Evolutionary conservation across 2,113 vertebrate species (phyloP), one percentile per base, ranked within the genome.

Genomic region (Girardinichthys multiradiatus): DNA sequence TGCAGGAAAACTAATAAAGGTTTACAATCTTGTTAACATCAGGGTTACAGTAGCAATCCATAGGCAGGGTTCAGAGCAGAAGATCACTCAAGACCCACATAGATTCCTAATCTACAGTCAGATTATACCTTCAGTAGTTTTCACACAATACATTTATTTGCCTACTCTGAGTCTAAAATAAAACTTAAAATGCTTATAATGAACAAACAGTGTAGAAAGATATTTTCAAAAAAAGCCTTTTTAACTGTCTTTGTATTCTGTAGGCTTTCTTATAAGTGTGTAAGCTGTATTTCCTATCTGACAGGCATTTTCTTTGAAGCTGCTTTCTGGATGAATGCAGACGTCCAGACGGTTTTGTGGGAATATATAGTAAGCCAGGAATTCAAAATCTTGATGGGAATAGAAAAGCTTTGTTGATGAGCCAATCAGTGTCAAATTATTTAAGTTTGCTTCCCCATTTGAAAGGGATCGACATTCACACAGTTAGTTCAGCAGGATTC

Each of bases 231-330:
- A 54, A 61, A 45, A 33, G 45, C 64, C 72, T 57, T 48, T 39
- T 51, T 42, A 29, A 45, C 30, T 17, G 13, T 64, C 60, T 89
- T 90, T 77, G 42, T 82, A 85, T 87, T 84, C 79, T 81, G 33
- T 62, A 62, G 54, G 33, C 79, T 79, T 75, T 48, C 48, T 75
- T 73, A 14, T n/a, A 13, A 51, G 35, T 8, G 45, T 61, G 15
- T 15, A 29, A 29, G 64, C 80, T 64, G 69, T 61, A 70, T 73
- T 45, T 64, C 65, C 77, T 57, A 4, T 31, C 64, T 72, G 63
- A 70, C 76, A 72, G 71, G 3, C 42, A 66, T 81, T 81, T 86
- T 70, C 79, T 90, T 88, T 86, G 83, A 92, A 83, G 79, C 33
- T 61, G 51, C 26, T 61, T 70, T 70, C 77, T 33, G 61, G 29